Conservation (phyloP, 2,888 invertebrate species). For the Geotrupes spiniger region DNA sequence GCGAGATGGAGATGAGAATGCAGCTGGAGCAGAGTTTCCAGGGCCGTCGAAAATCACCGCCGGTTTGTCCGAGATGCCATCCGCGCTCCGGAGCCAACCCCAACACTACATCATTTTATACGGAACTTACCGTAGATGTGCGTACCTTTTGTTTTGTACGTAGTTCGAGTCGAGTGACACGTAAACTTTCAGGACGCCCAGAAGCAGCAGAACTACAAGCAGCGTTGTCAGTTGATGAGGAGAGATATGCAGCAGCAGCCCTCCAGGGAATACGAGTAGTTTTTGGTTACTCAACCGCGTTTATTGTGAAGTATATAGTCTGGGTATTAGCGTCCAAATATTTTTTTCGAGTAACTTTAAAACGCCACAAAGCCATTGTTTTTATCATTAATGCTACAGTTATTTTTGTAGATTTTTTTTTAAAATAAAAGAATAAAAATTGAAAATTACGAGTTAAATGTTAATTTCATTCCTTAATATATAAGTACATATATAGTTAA, state of each 20-base stretch:
- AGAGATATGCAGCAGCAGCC: conserved; percentile 16
- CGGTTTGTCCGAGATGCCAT: background rate
- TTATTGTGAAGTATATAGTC: background rate
- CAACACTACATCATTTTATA: conserved; percentile 22
- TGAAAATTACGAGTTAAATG: too few species aligned
- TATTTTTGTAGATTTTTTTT: too few species aligned
- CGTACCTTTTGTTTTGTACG: background rate
- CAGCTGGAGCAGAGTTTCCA: conserved; percentile 21
- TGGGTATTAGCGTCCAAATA: too few species aligned
- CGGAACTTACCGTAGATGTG: conserved; percentile 22
- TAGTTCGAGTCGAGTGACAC: background rate
- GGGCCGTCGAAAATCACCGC: conserved; percentile 3
- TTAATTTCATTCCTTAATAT: background rate
- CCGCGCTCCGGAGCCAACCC: background rate
- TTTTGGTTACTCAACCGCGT: background rate
- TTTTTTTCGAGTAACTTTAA: too few species aligned
- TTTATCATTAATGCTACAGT: too few species aligned
- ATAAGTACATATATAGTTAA: too few species aligned
- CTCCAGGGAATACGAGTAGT: conserved; percentile 17
- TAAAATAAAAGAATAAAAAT: too few species aligned
- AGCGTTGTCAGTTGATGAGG: conserved; percentile 9
- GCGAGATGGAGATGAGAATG: conserved; percentile 25
- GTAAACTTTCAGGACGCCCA: conserved; percentile 2
- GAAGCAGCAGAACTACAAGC: conserved; percentile 1
- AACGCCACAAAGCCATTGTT: too few species aligned